Base-by-base conservation (phyloP, 2,797 vertebrate species). In the Decapterus maruadsi region DNA sequence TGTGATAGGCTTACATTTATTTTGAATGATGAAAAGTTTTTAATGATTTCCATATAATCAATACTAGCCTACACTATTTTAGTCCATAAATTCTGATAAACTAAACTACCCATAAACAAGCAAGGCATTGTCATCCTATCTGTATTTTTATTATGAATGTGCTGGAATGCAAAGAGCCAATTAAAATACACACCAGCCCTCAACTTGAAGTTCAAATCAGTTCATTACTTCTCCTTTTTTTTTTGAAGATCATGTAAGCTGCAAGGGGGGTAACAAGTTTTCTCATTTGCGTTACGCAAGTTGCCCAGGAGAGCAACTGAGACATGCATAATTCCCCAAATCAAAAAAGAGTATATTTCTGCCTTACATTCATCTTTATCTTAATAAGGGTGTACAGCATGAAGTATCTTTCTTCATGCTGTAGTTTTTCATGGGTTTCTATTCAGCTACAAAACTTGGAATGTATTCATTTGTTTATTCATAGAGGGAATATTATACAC, bases 101-200 rank as follows among this genome's bases (percentile, higher is more conserved):
- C 10, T 26, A 11, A 26, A 26, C 26, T 26, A 26, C 22, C 38
- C 64, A 48, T 26, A 38, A 71, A 83, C 71, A 75, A 67, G 64
- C 20, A 42, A 29, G 50, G 65, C 60, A 20, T 53, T 64, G 77
- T 67, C 45, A 58, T 31, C 58, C 59, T 50, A 78, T 90, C 53
- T 80, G 57, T 71, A 60, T 68, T 80, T 81, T 81, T 78, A 72
- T 85, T 87, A 77, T 73, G 45, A 75, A 50, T 61, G 58, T 57
- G 16, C 19, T 54, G 51, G 63, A 78, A 83, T 82, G 82, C 77
- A 89, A 87, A 81, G 65, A 88, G 66, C 81, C 90, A 92, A 93
- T 94, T 93, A 93, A 85, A 90, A 81, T 43, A 80, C 79, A 85
- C 68, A 65, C 17, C 40, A 73, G 72, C 68, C 66, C 46, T 53